Evolutionary conservation across 2,888 invertebrate species (phyloP).

Genomic region (Philaethria dido): DNA sequence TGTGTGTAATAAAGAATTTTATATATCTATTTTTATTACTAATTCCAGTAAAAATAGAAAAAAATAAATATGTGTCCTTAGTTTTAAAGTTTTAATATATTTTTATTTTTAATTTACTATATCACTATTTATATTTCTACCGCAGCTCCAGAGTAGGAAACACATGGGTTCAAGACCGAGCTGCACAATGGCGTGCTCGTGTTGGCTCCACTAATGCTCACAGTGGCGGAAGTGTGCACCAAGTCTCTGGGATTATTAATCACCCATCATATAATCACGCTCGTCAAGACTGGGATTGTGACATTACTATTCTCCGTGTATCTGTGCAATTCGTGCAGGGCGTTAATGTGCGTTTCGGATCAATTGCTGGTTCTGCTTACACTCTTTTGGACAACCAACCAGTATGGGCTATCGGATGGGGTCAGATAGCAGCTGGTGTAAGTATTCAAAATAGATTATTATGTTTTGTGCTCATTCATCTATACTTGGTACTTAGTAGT

Average conservation of each 20-base stretch:
- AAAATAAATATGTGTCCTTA: too few species aligned
- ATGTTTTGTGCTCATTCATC: background rate
- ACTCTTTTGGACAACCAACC: slow-evolving; percentile 49
- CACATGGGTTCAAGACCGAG: slow-evolving; percentile 30
- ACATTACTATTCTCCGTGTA: slow-evolving; percentile 57
- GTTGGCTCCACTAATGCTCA: slow-evolving; percentile 59
- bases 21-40: too few species aligned
- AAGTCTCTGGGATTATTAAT: slow-evolving; percentile 41
- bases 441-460: slow-evolving; percentile 36
- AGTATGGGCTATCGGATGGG: slow-evolving; percentile 57
- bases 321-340: slow-evolving; percentile 40
- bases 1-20: too few species aligned
- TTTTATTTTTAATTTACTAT: too few species aligned
- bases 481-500: background rate
- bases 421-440: slow-evolving; percentile 44
- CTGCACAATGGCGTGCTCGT: slow-evolving; percentile 54
- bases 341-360: slow-evolving; percentile 43
- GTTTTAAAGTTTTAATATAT: too few species aligned
- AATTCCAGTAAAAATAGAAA: too few species aligned
- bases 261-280: slow-evolving; percentile 59
- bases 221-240: slow-evolving; percentile 55
- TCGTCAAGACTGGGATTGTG: slow-evolving; percentile 49
- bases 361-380: slow-evolving; percentile 51
- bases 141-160: background rate
- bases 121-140: background rate